Conservation (phyloP, 2,888 invertebrate species). For the Chymomyza procnemis region DNA sequence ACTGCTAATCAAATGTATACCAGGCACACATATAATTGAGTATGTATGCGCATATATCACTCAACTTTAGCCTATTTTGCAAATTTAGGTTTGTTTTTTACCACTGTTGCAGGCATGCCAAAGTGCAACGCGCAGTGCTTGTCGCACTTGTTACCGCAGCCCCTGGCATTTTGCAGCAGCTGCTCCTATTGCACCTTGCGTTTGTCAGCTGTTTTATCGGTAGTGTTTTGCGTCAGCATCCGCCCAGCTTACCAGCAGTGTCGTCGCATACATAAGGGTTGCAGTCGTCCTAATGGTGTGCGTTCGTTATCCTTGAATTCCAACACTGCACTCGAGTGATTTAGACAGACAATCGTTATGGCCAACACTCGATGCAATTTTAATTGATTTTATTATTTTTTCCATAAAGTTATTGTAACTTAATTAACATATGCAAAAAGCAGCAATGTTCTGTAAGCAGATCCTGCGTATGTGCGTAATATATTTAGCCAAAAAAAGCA, state of each 20-base stretch:
- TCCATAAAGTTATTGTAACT: no score
- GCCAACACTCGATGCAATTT: no score
- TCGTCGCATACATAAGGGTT: no score
- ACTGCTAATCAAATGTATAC: not conserved
- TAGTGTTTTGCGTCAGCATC: constrained; percentile 56
- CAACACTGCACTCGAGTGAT: no score
- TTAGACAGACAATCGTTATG: no score
- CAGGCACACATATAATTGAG: not conserved
- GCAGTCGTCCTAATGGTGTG: no score
- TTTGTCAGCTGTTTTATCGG: constrained; percentile 49
- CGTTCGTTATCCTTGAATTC: no score
- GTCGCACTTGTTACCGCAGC: constrained; percentile 52
- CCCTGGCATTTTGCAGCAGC: not conserved
- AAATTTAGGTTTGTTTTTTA: constrained; percentile 61
- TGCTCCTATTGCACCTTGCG: constrained; percentile 48
- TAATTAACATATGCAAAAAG: no score
- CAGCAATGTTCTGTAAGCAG: no score
- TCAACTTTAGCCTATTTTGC: constrained; percentile 45
- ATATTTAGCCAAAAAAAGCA: no score
- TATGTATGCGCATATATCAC: not conserved
- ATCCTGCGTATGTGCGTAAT: no score
- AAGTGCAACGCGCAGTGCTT: not conserved
- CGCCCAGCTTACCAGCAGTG: constrained; percentile 24
- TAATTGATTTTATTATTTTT: no score
- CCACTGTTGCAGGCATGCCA: constrained; percentile 43